These are phyloP conservation scores for Eulimnadia texana DNA, from an alignment of 1,140 invertebrate genomes.

Conservation along the genomic window DNA sequence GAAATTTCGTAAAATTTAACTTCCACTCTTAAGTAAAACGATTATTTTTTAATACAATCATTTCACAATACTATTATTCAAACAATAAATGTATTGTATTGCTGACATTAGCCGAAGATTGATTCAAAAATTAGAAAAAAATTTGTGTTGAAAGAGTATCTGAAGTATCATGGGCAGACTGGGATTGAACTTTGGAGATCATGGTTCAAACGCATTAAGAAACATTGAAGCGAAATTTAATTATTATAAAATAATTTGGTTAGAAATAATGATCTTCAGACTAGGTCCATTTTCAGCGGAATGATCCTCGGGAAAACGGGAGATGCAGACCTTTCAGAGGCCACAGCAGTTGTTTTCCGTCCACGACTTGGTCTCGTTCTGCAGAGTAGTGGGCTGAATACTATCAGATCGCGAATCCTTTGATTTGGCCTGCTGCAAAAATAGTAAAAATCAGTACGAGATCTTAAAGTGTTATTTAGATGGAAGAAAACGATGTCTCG, in stretches of 20 bases:
- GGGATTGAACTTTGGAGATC: no score
- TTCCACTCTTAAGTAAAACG: no score
- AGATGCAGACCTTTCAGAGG: not conserved
- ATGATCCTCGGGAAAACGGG: not conserved
- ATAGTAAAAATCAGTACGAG: slow-evolving; percentile 9
- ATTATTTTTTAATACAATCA: no score
- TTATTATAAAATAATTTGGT: no score
- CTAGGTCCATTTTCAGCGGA: not conserved
- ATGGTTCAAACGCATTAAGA: no score
- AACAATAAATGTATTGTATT: no score
- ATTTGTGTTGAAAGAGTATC: no score
- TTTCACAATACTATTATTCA: no score
- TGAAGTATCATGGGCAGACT: no score
- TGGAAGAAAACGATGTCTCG: slow-evolving; percentile 6
- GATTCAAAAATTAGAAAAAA: no score
- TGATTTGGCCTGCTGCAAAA: slow-evolving; percentile 53
- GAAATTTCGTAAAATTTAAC: slow-evolving; percentile 11
- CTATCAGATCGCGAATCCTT: slow-evolving; percentile 35
- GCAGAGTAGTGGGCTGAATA: not conserved
- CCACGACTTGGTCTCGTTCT: not conserved
- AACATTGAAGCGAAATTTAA: no score
- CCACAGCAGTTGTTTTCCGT: not conserved
- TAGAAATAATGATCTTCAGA: not conserved
- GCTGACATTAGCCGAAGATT: no score
- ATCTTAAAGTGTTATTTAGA: not conserved